Evolutionary conservation across 2,113 vertebrate genomes (phyloP), one percentile per base, ranked within the genome.

Genomic region (Podilymbus podiceps): DNA sequence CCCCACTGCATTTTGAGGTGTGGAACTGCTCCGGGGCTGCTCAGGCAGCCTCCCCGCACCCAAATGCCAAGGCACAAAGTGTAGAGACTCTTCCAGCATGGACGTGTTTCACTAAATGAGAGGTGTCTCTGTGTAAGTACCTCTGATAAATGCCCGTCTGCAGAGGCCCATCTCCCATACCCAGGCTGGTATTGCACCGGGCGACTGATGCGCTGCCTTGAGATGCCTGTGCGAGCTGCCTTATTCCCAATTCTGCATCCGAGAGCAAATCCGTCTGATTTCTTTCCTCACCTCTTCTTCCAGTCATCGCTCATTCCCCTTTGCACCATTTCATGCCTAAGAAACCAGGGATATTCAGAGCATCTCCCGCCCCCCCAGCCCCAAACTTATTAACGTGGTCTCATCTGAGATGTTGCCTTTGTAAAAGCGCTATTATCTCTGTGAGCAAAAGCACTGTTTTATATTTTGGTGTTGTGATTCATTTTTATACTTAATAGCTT

Each of bases 281-380:
- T 59, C 21, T 76, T 80, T 79, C 68, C 76, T 75, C 72, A 77
- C 60, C 79, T 78, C 63, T 88, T 71, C 66, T 80, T 81, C 35
- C 63, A 40, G 60, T 47, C 73, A 47, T 47, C 4, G 0, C 53
- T 94, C 23, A 1, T 77, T 49, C 56, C n/a, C 19, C 46, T 87
- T 89, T 44, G 12, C 74, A 95, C 52, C 40, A 9, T 53, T 95
- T 94, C 27, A 22, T 64, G 80, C 47, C 16, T 77, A 58, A 84
- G 42, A 52, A 93, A 71, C 30, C 47, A 55, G 68, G 76, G 76
- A 78, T 84, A 90, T 88, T 67, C 64, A 50, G 79, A 59, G 63
- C 81, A 84, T 1, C 30, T 46, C 60, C 69, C 25, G 42, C 46
- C 46, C 62, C 56, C 47, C 35, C 40, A 74, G 5, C 44, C 52